These are phyloP conservation scores for Eustalomyia histrio DNA, from an alignment of 2,888 invertebrate species.

Conservation along the genomic window DNA sequence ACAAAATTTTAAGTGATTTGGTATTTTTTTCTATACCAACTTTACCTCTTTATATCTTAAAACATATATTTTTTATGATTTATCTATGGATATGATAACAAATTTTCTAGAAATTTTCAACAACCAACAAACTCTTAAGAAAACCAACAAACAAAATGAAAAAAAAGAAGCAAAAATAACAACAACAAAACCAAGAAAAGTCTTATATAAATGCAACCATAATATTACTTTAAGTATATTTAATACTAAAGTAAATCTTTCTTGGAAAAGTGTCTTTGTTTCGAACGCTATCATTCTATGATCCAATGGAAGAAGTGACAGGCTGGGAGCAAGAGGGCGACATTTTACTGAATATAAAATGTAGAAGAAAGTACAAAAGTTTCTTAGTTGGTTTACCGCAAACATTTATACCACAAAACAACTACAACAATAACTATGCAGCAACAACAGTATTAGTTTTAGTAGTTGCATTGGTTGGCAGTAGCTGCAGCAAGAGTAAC, in stretches of 20 bases:
- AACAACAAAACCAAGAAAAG: constrained; percentile 14
- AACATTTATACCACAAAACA: constrained; percentile 36
- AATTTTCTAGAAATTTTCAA: constrained; percentile 41
- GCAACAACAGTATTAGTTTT: not conserved
- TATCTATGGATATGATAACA: constrained; percentile 18
- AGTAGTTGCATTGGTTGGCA: not conserved
- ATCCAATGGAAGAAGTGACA: not conserved
- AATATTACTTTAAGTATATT: constrained; percentile 40
- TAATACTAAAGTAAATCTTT: constrained; percentile 46
- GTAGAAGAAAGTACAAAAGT: constrained; percentile 2
- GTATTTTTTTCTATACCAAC: not conserved
- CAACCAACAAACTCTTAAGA: constrained; percentile 11
- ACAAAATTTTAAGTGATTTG: constrained; percentile 22
- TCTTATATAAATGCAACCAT: constrained; percentile 49
- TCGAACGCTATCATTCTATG: not conserved
- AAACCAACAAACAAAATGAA: constrained; percentile 8
- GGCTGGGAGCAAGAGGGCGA: not conserved
- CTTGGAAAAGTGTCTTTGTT: not conserved
- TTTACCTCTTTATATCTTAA: not conserved
- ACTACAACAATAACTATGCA: not conserved
- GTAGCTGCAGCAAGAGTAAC: constrained; percentile 2
- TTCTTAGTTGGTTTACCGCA: constrained; percentile 35
- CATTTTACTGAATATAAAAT: not conserved
- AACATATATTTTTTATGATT: constrained; percentile 13
- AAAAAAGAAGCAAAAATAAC: constrained; percentile 18